Evolutionary conservation across 2,113 vertebrate genomes (phyloP).

Genomic region (Gulo gulo): DNA sequence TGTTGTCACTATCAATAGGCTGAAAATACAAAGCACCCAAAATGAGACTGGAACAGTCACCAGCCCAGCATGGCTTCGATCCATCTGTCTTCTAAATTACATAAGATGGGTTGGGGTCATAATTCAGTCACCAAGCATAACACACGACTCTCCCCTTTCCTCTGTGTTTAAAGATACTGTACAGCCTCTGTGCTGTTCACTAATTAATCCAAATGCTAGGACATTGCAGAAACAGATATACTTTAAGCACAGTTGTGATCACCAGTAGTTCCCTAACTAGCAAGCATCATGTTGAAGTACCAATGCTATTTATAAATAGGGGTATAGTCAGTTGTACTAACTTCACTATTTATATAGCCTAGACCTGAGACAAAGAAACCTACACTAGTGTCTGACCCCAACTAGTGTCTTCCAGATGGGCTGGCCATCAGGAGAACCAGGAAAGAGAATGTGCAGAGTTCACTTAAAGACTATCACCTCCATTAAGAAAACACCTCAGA

Average conservation of each 20-base stretch:
- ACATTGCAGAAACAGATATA: neutral
- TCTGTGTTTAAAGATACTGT: neutral
- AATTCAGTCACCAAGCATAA: neutral
- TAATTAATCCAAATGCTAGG: neutral
- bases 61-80: fast-evolving
- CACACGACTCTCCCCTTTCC: neutral
- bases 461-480: neutral
- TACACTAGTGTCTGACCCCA: neutral
- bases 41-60: neutral
- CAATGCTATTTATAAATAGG: neutral
- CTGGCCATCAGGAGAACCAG: neutral
- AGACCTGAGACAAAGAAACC: neutral
- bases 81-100: neutral
- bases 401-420: neutral
- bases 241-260: neutral
- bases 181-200: neutral
- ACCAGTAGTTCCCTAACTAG: neutral
- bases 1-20: neutral
- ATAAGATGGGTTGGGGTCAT: neutral
- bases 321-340: neutral
- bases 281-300: neutral
- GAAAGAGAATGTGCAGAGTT: neutral
- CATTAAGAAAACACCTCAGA: neutral
- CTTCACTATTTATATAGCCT: neutral
- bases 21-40: neutral